A percentile compares a stretch with the other conserved stretches of the same genome.
phyloP scores from a whole-genome alignment of 2,797 vertebrate species.

The Adelosebastes latens region DNA sequence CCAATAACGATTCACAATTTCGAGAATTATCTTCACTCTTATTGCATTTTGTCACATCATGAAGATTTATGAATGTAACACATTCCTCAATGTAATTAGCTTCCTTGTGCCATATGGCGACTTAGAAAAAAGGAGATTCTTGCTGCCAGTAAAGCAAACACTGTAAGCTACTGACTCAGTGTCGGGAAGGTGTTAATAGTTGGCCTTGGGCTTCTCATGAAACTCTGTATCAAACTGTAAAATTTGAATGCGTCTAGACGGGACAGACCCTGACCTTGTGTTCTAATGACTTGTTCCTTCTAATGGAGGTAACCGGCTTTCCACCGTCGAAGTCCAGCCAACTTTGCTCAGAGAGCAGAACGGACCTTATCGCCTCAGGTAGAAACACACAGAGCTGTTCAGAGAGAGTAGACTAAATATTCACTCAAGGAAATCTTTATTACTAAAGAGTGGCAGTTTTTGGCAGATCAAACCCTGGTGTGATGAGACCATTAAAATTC shows the following conservation, averaged over 20 bases:
- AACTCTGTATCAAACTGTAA: constrained; percentile 63
- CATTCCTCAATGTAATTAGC: constrained; percentile 48
- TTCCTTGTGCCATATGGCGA: constrained; percentile 24
- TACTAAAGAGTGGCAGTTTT: constrained; percentile 20
- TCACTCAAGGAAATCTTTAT: constrained; percentile 52
- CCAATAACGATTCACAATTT: constrained; percentile 3
- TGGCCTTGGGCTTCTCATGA: constrained; percentile 51
- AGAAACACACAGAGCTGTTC: constrained; percentile 36
- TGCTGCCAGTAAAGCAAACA: constrained; percentile 49
- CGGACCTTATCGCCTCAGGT: constrained; percentile 50
- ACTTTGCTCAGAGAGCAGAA: constrained; percentile 44
- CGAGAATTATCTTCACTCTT: constrained; percentile 11
- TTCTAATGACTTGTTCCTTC: constrained; percentile 50
- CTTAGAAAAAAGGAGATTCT: not conserved
- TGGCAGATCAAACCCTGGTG: constrained; percentile 18
- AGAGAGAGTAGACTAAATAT: constrained; percentile 54
- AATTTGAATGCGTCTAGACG: constrained; percentile 60
- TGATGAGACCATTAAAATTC: constrained; percentile 1
- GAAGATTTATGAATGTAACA: constrained; percentile 48
- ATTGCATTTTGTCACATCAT: constrained; percentile 36
- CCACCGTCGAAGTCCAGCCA: constrained; percentile 22
- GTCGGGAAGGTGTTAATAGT: constrained; percentile 56
- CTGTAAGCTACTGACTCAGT: constrained; percentile 26
- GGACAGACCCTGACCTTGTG: constrained; percentile 52
- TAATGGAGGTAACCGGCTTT: constrained; percentile 36